Conservation (phyloP, 2,888 invertebrate species). For the Caenorhabditis afra region DNA sequence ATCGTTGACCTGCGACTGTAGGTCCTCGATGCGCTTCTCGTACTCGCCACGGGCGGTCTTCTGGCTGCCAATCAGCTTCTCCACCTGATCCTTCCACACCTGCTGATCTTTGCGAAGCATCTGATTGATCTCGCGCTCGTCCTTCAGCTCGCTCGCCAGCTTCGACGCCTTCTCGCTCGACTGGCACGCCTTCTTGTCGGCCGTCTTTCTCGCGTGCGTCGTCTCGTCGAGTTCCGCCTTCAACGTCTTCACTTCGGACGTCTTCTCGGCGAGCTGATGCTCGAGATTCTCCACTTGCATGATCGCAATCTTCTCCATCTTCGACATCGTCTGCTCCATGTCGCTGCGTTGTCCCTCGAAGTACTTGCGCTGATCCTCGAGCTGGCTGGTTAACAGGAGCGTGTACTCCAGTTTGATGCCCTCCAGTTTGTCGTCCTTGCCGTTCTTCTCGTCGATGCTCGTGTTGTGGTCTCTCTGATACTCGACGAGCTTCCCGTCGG, state of each 20-base stretch:
- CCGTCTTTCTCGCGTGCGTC: constrained; percentile 65
- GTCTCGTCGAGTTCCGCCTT: constrained; percentile 61
- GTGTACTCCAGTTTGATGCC: constrained; percentile 96
- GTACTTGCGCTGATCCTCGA: constrained; percentile 93
- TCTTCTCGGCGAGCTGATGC: constrained; percentile 83
- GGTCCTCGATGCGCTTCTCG: constrained; percentile 86
- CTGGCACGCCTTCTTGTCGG: constrained; percentile 85
- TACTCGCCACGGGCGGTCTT: constrained; percentile 80
- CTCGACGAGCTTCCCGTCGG: constrained; percentile 84
- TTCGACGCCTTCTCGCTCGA: constrained; percentile 87
- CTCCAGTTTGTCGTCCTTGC: constrained; percentile 90
- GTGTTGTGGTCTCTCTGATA: constrained; percentile 72
- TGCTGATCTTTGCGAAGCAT: constrained; percentile 87
- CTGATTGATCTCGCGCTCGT: constrained; percentile 84
- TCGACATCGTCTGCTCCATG: constrained; percentile 86
- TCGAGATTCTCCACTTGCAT: constrained; percentile 82
- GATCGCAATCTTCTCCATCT: constrained; percentile 81
- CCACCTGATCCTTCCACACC: constrained; percentile 84
- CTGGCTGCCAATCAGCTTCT: constrained; percentile 81
- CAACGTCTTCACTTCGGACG: constrained; percentile 82
- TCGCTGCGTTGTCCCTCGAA: constrained; percentile 82
- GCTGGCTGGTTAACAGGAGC: constrained; percentile 93
- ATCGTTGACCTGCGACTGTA: constrained; percentile 94
- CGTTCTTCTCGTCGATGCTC: constrained; percentile 48
- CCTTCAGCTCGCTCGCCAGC: constrained; percentile 68